These are phyloP conservation scores for Physeter macrocephalus DNA, from an alignment of 2,113 vertebrate species.

Conservation along the genomic window DNA sequence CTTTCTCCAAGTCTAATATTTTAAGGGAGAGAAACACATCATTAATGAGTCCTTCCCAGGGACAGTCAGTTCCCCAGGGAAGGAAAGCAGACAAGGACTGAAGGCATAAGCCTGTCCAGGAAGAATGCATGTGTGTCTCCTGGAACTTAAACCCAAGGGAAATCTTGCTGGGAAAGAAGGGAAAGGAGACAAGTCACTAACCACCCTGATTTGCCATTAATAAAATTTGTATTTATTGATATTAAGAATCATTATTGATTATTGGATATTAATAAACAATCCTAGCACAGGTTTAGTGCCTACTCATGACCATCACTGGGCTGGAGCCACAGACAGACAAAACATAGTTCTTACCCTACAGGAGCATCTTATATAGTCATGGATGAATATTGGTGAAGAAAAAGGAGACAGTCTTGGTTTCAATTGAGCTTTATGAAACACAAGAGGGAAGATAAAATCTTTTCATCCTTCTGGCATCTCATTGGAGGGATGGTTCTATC, in stretches of 20 bases:
- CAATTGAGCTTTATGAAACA: not conserved
- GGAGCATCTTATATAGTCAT: not conserved
- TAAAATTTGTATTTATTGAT: not conserved
- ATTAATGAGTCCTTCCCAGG: not conserved
- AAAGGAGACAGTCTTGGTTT: not conserved
- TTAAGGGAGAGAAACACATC: not conserved
- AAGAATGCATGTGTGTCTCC: not conserved
- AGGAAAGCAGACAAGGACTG: not conserved
- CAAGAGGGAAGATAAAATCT: not conserved
- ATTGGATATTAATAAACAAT: not conserved
- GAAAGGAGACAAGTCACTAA: not conserved
- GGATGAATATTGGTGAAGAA: not conserved
- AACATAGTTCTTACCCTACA: not conserved
- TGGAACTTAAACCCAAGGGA: not conserved
- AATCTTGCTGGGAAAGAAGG: not conserved
- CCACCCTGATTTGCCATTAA: not conserved
- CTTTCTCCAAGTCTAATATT: not conserved
- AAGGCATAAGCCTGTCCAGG: not conserved
- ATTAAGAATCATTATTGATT: not conserved
- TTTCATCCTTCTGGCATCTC: not conserved
- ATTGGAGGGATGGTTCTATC: not conserved
- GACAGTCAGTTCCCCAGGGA: not conserved
- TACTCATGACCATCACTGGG: not conserved
- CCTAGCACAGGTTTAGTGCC: not conserved
- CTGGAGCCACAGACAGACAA: not conserved